Evolutionary conservation across 2,797 vertebrate species (phyloP).

Genomic region (Acanthurus lineatus): DNA sequence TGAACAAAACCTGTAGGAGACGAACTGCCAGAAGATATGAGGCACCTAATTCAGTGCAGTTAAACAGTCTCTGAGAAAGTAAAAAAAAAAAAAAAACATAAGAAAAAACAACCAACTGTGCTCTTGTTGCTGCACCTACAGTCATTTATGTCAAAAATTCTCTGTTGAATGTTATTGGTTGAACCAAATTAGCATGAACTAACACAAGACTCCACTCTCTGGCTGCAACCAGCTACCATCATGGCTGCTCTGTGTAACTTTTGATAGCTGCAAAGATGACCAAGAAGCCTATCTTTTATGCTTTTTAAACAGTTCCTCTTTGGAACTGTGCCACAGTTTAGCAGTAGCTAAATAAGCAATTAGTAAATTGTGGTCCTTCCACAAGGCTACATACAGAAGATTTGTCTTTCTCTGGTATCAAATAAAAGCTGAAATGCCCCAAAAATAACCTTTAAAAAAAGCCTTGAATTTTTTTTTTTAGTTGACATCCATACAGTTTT

Average conservation of each 20-base stretch:
- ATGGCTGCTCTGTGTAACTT: not conserved
- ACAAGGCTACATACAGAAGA: constrained; percentile 12
- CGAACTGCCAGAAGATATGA: constrained; percentile 3
- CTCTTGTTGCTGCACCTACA: constrained; percentile 3
- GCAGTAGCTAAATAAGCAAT: constrained; percentile 39
- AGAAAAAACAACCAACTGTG: not conserved
- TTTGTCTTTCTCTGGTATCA: constrained; percentile 15
- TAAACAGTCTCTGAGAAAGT: constrained; percentile 13
- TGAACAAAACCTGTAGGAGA: constrained; percentile 7
- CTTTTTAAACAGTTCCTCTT: constrained; percentile 21
- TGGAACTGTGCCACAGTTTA: constrained; percentile 3
- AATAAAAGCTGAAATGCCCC: constrained; percentile 36
- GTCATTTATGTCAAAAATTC: not conserved
- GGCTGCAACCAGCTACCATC: not conserved
- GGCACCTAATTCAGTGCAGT: constrained; percentile 2
- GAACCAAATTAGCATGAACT: constrained; percentile 4
- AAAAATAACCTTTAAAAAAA: constrained; percentile 35
- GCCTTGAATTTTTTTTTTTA: constrained; percentile 23
- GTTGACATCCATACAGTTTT: constrained; percentile 49
- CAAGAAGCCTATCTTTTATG: constrained; percentile 3
- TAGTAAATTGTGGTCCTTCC: constrained; percentile 21
- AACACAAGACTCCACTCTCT: constrained; percentile 3
- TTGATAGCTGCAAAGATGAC: constrained; percentile 11
- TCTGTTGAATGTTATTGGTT: not conserved
- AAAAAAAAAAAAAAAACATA: not conserved